Base-by-base conservation (phyloP, 1,140 invertebrate species). In the Subanguina moxae region DNA sequence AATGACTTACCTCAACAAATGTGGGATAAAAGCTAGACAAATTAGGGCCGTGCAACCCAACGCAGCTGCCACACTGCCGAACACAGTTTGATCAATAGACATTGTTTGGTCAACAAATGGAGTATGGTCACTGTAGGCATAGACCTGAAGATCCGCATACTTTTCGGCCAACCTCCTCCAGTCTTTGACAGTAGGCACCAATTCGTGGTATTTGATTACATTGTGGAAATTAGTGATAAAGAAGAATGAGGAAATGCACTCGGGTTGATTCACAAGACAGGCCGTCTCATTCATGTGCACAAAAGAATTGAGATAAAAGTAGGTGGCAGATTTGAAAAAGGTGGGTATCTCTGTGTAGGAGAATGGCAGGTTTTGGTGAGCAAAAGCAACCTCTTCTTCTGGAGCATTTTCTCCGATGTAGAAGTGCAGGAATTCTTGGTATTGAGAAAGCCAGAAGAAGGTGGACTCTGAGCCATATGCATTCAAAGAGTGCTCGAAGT, bases 11-110 rank as follows among this genome's bases (percentile, higher is more conserved):
- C 82, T 72, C 11, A 83, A 61, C 32, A 85, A 78, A 64, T 84
- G 80, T 5, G 85, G 85, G 61, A 85, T 82, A 63, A 85, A 85
- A 45, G 85, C 64, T 19, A 83, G 70, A 17, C 84, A 83, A 8
- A 84, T 76, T 8, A 85, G 48, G 25, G 83, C 80, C 65, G 85
- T 84, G 43, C 80, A 83, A 8, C 74, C 76, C 0, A 85, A 67
- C 19, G 84, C 82, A 23, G 84, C 82, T 0, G 80, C 82, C 17
- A 85, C 80, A 52, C 71, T 76, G 63, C 78, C 78, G 15, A 75
- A 65, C 17, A 80, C 76, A n/a, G 77, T 82, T 17, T 65, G 58
- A 28, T 80, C 80, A n/a, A 80, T 82, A 25, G 78, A 68, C 62
- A 83, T 70, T 46, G 81, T 83, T 74, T 78, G 78, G 61, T 80